Evolutionary conservation across 2,888 invertebrate species (phyloP).

Genomic region (Synanthedon vespiformis): DNA sequence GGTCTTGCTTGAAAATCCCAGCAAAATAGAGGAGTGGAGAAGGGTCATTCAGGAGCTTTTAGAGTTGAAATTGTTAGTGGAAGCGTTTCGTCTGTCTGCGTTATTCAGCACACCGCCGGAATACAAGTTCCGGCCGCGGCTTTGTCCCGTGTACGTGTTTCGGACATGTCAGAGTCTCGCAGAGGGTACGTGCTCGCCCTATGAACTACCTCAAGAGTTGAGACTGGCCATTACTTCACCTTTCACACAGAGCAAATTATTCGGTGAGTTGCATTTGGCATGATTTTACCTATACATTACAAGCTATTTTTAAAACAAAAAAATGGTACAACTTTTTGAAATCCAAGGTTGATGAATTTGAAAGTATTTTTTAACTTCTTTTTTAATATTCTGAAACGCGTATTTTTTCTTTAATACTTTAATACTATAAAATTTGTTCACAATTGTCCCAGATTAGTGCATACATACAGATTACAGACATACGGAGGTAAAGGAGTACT

Average conservation of each 20-base stretch:
- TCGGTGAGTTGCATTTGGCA: conserved; percentile 27
- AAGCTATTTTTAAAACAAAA: no score
- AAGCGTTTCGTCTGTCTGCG: conserved; percentile 71
- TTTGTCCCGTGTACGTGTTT: conserved; percentile 68
- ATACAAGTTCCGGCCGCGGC: conserved; percentile 37
- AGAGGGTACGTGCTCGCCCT: conserved; percentile 72
- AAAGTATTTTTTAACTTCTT: no score
- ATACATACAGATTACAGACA: no score
- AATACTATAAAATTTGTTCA: no score
- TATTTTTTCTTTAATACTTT: no score
- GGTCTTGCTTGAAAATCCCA: conserved; percentile 42
- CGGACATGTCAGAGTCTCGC: conserved; percentile 74
- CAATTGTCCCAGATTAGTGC: no score
- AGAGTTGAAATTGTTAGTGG: conserved; percentile 68
- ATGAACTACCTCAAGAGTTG: conserved; percentile 75
- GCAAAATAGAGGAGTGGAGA: conserved; percentile 51
- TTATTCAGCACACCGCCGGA: conserved; percentile 63
- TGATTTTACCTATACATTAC: no score
- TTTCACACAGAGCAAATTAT: conserved; percentile 39
- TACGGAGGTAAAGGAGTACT: no score
- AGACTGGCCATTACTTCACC: conserved; percentile 66
- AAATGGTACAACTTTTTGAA: no score
- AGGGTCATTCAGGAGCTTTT: conserved; percentile 65
- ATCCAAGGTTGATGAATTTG: no score
- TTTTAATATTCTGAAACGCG: no score